Evolutionary conservation across 2,797 vertebrate genomes (phyloP).

Genomic region (Syngnathus acus): DNA sequence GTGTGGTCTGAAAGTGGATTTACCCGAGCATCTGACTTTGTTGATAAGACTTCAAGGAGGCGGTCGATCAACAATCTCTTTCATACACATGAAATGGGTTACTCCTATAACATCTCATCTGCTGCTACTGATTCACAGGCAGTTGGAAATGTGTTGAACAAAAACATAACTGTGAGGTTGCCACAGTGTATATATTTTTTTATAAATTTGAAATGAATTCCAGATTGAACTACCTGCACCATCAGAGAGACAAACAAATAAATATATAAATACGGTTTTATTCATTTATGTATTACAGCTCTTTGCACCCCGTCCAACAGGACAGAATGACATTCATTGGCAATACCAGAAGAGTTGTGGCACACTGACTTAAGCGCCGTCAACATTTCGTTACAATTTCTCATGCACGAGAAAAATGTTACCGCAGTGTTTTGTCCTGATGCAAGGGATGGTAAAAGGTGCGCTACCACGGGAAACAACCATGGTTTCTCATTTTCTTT

Average conservation of each 20-base stretch:
- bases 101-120: too few species aligned
- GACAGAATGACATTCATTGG: slow-evolving; percentile 32
- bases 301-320: slow-evolving; percentile 34
- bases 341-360: slow-evolving; percentile 18
- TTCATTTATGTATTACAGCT: slow-evolving; percentile 45
- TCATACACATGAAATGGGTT: neutral
- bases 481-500: neutral
- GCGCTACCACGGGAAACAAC: neutral
- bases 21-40: neutral
- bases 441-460: slow-evolving; percentile 27
- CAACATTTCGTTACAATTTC: slow-evolving; percentile 18
- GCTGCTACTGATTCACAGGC: too few species aligned
- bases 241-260: neutral
- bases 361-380: slow-evolving; percentile 8
- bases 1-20: neutral
- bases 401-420: neutral
- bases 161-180: neutral
- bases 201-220: too few species aligned
- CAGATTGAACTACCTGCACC: neutral
- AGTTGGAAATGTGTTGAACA: too few species aligned
- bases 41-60: neutral
- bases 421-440: slow-evolving; percentile 32
- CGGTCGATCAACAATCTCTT: neutral
- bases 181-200: neutral
- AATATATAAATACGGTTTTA: slow-evolving; percentile 34